Percentiles rank a stretch among this genome's conserved stretches.
These are phyloP conservation scores for Microcebus murinus DNA, from an alignment of 2,113 vertebrate genomes.

Conservation along the genomic window DNA sequence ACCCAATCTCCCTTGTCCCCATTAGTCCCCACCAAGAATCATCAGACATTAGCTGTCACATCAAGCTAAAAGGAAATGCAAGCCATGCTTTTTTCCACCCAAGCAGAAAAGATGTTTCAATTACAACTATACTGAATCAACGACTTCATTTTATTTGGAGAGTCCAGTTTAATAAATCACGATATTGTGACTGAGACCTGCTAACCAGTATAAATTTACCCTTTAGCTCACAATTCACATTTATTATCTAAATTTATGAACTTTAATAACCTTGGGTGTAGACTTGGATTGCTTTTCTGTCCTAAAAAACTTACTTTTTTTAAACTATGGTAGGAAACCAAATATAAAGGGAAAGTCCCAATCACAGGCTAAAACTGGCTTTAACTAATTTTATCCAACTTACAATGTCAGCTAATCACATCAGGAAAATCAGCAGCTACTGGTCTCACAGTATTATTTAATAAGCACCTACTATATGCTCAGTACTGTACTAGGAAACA, in stretches of 20 bases:
- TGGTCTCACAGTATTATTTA: not conserved
- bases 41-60: not conserved
- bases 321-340: not conserved
- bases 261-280: not conserved
- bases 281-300: not conserved
- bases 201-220: not conserved
- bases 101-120: not conserved
- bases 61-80: not conserved
- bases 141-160: not conserved
- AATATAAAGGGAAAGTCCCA: conserved; percentile 39
- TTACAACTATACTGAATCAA: not conserved
- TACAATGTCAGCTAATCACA: not conserved
- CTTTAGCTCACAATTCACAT: not conserved
- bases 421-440: not conserved
- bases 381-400: not conserved
- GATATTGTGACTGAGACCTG: not conserved
- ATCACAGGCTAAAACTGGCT: not conserved
- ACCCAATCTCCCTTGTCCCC: not conserved
- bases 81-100: not conserved
- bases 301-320: not conserved
- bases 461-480: not conserved
- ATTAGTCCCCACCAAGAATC: not conserved
- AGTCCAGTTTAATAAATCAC: not conserved
- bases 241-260: conserved; percentile 41
- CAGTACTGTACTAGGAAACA: not conserved